Conservation (phyloP, 2,888 invertebrate genomes). For the Latheticus oryzae region DNA sequence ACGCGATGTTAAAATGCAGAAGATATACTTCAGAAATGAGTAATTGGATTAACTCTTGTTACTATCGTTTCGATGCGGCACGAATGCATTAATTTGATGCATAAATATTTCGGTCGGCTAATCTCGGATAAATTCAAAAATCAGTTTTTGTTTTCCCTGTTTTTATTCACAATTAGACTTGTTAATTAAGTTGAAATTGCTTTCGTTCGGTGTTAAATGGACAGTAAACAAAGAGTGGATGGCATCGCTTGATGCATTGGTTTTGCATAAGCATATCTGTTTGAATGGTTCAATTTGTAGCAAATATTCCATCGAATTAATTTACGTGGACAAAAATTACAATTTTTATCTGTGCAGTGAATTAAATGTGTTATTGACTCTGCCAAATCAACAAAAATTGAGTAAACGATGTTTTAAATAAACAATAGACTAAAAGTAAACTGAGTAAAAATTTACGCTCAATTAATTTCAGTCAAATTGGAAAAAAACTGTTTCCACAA, state of each 20-base stretch:
- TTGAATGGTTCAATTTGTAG: neutral
- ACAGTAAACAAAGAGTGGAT: conserved; percentile 8
- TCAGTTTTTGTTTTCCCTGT: conserved; percentile 3
- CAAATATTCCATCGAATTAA: neutral
- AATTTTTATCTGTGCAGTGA: neutral
- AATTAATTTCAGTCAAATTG: too few relatives aligned
- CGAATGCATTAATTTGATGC: conserved; percentile 39
- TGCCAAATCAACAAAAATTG: too few relatives aligned
- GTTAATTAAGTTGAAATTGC: conserved; percentile 5
- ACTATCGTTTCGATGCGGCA: conserved; percentile 32
- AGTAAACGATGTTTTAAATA: too few relatives aligned
- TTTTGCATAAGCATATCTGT: neutral
- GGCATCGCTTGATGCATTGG: neutral
- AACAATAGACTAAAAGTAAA: too few relatives aligned
- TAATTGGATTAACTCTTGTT: conserved; percentile 53
- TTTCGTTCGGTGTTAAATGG: conserved; percentile 4
- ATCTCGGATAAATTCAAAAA: too few relatives aligned
- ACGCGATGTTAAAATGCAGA: conserved; percentile 59
- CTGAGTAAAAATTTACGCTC: too few relatives aligned
- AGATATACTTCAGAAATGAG: conserved; percentile 53
- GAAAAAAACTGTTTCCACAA: too few relatives aligned
- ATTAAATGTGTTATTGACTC: neutral
- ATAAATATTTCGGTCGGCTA: neutral
- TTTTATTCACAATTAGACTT: conserved; percentile 1
- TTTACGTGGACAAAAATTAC: conserved; percentile 1